A percentile compares a stretch with the other conserved stretches of the same genome.
These are phyloP conservation scores for Eueremaeus valkanovi DNA, from an alignment of 2,888 invertebrate species.

Conservation along the genomic window DNA sequence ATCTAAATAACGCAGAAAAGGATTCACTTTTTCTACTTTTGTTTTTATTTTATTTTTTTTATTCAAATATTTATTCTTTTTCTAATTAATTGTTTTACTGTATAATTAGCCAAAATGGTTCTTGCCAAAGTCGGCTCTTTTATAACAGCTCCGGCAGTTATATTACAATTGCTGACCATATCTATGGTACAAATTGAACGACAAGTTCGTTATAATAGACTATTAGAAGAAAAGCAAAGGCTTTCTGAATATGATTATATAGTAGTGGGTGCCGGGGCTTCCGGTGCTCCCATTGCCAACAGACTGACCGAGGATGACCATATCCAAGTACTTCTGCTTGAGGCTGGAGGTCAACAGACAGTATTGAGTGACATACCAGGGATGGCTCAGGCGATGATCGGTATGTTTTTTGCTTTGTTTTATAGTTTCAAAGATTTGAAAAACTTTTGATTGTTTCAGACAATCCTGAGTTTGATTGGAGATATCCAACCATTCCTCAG, in stretches of 20 bases:
- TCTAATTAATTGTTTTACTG: not conserved
- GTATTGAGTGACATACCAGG: slow-evolving; percentile 4
- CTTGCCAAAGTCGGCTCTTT: not conserved
- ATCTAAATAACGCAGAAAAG: not conserved
- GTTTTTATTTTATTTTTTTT: not conserved
- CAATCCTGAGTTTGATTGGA: slow-evolving; percentile 9
- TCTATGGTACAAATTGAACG: not conserved
- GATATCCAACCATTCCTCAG: not conserved
- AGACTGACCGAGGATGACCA: not conserved
- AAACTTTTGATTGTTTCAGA: no score
- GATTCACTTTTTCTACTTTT: not conserved
- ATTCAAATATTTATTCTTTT: not conserved
- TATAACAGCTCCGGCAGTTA: not conserved
- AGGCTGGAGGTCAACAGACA: not conserved
- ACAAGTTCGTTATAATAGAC: not conserved
- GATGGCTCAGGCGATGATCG: not conserved
- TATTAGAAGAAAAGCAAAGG: not conserved
- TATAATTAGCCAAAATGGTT: not conserved
- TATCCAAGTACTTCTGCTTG: not conserved
- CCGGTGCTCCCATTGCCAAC: slow-evolving; percentile 4
- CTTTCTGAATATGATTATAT: slow-evolving; percentile 6
- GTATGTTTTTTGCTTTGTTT: no score
- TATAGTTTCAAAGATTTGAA: no score
- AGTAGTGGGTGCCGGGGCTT: not conserved
- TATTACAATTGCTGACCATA: slow-evolving; percentile 2